Base-by-base conservation (phyloP, 2,113 vertebrate species). In the Calidris pugnax region DNA sequence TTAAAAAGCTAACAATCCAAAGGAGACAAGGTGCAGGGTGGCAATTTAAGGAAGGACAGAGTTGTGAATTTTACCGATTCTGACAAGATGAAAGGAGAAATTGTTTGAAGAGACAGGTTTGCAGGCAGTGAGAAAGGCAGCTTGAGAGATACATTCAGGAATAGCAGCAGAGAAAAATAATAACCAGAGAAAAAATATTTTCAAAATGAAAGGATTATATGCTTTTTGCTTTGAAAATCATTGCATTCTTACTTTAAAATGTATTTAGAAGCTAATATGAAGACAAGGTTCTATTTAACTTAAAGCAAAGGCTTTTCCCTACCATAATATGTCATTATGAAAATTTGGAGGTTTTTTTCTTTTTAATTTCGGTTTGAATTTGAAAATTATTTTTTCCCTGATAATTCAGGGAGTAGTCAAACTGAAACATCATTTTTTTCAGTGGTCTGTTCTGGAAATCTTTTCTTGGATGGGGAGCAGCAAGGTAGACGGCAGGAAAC, bases 81-180 rank as follows among this genome's bases (percentile, higher is more conserved):
- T 95, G 96, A 73, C 78, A 79, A 73, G 91, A 85, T 89, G 66
- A 96, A 91, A 91, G 67, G 57, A 71, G 41, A 35, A 86, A 77
- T 83, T 75, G 87, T 91, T 91, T 66, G 87, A 57, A 76, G 81
- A 91, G 77, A 56, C 82, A 91, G 91, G 89, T 95, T 81, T 90
- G 67, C 92, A 86, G 80, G 79, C 80, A 79, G 72, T 2, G 72
- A 60, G 87, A 62, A 87, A 28, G 19, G 75, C 78, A 57, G 62
- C 62, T 73, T 35, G 87, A 64, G 73, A 56, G 67, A 27, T n/a
- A 23, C 18, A 1, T 62, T 91, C 87, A 50, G 80, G 74, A 90
- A 85, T 39, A 66, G 82, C 82, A 69, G 79, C 62, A 62, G 55
- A 85, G 90, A 26, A 82, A 79, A 88, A 73, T 11, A 62, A 59